Evolutionary conservation across 1,140 invertebrate species (phyloP).

Genomic region (Brachionus asplanchnoidis): DNA sequence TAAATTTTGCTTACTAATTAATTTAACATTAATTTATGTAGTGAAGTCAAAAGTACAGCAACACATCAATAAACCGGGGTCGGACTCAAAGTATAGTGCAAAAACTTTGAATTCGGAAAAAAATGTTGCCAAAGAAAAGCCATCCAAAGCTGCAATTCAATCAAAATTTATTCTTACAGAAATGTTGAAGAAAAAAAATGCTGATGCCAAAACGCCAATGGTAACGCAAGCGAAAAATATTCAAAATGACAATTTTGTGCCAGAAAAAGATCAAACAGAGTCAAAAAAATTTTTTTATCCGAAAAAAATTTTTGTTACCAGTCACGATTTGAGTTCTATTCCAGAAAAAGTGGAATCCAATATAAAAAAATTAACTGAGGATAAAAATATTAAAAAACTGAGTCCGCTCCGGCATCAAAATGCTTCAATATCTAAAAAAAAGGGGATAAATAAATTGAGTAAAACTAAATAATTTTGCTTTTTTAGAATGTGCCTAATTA

Average conservation of each 20-base stretch:
- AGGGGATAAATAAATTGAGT: background rate
- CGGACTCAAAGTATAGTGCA: background rate
- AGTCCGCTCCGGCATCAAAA: background rate
- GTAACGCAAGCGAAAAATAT: too few relatives aligned
- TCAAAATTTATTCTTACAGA: background rate
- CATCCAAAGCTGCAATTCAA: background rate
- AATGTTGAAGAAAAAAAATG: background rate
- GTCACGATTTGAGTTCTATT: background rate
- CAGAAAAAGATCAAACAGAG: background rate
- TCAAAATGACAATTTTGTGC: background rate
- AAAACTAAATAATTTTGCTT: background rate
- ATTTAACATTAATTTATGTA: background rate
- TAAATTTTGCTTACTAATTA: background rate
- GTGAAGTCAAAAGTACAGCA: background rate
- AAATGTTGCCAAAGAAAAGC: background rate
- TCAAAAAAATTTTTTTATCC: background rate
- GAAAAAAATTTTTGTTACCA: background rate
- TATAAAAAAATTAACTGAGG: background rate
- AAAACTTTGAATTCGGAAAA: background rate
- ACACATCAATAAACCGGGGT: background rate
- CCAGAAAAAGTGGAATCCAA: background rate
- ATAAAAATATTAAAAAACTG: background rate
- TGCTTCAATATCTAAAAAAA: background rate
- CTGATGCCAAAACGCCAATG: background rate
- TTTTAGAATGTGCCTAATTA: background rate